Base-by-base conservation (phyloP, 2,888 invertebrate genomes). In the Vanessa cardui region DNA sequence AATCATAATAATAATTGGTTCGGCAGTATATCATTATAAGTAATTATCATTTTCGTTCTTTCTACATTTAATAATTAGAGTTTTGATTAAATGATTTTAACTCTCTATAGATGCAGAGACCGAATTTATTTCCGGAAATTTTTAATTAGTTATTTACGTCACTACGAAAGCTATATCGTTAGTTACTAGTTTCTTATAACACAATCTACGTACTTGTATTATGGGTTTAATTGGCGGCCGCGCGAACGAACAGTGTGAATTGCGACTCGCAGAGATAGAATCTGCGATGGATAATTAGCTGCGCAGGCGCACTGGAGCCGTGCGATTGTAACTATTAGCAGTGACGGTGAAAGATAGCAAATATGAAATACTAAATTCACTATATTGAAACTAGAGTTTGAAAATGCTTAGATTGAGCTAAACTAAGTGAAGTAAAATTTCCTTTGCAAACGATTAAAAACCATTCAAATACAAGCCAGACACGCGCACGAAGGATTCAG, bases 261-360 rank as follows among this genome's bases (percentile, higher is more conserved):
- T 58, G 63, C 60, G 61, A 66, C 56, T 64, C 49, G 58, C 56
- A 50, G 49, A 64, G 71, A 71, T 71, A 69, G 66, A 45, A 71
- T 71, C 69, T 66, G 50, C 20, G 65, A 70, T 70, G 59, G 65
- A 62, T 69, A 74, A 76, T 76, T 71, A 74, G 72, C 63, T 64
- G 71, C 26, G 73, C 72, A 58, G 68, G 71, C 72, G 73, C 72
- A 70, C 15, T 66, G 58, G 58, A 56, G 63, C 52, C 60, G 60
- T 59, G 18, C 52, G 58, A 67, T 47, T 56, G 21, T 58, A 67
- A 62, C 64, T 67, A 64, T 69, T 69, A 63, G 56, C 49, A 52
- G 46, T 26, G 61, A 64, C 45, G 33, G 52, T 45, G 58, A 47
- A 50, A 62, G 64, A 67, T 66, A 62, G 49, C 46, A 62, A 31